Percentiles rank a stretch among this genome's conserved stretches.
Evolutionary conservation across 35 echinoderm and acorn worm genomes (phyloP).

Genomic region (Patiria miniata): DNA sequence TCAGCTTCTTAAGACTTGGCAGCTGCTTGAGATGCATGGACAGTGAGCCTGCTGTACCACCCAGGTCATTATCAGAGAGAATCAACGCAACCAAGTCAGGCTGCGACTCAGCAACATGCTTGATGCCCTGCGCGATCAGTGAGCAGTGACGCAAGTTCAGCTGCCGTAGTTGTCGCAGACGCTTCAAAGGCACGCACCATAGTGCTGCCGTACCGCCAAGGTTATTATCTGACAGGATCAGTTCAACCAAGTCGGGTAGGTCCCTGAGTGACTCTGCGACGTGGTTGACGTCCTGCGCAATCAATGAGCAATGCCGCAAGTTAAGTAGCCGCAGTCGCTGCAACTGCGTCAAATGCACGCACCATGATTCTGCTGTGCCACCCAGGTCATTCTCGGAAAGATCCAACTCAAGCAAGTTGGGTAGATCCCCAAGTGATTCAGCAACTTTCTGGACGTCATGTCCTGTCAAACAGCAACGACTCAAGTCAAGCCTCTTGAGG

Average conservation of each 20-base stretch:
- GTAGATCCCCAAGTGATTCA: too few relatives aligned
- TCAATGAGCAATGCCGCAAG: background rate
- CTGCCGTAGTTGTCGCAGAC: background rate
- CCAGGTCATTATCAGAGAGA: background rate
- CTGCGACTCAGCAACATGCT: background rate
- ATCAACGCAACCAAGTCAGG: background rate
- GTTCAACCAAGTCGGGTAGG: background rate
- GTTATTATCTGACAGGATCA: background rate
- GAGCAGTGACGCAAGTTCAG: background rate
- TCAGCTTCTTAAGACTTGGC: too few relatives aligned
- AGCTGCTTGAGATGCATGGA: background rate
- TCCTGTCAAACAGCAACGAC: too few relatives aligned
- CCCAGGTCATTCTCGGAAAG: background rate
- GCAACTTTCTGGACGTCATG: too few relatives aligned
- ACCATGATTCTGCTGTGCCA: background rate
- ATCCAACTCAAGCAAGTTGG: too few relatives aligned
- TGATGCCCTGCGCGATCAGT: background rate
- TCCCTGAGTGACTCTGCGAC: background rate
- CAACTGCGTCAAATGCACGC: background rate
- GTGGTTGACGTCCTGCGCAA: background rate
- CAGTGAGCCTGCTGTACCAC: background rate
- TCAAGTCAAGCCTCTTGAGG: too few relatives aligned
- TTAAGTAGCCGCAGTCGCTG: background rate
- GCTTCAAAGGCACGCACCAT: background rate
- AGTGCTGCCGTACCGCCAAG: background rate